These are phyloP conservation scores for Heterodera schachtii DNA, from an alignment of 1,140 invertebrate species.

Conservation along the genomic window DNA sequence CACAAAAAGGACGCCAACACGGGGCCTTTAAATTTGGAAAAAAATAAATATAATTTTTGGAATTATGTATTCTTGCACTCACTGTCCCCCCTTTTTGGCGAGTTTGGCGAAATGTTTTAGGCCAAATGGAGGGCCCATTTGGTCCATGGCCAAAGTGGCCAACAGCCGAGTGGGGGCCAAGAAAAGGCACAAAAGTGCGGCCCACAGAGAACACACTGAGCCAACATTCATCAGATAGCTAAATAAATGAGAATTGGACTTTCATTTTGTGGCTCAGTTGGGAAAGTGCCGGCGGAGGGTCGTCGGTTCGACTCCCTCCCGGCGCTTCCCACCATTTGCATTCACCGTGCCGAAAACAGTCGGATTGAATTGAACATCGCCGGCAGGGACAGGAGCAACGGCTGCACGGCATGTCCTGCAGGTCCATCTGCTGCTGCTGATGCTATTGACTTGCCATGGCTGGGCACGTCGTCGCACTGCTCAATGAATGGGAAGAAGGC, in stretches of 20 bases:
- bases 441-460: not conserved
- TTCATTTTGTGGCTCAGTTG: too few relatives aligned
- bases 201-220: conserved; percentile 35
- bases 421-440: not conserved
- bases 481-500: conserved; percentile 41
- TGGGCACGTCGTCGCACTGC: not conserved
- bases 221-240: conserved; percentile 41
- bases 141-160: conserved; percentile 30
- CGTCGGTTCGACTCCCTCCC: too few relatives aligned
- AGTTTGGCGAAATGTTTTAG: conserved; percentile 4
- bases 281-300: too few relatives aligned
- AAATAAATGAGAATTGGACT: not conserved
- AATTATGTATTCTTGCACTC: not conserved
- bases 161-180: conserved; percentile 37
- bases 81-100: conserved; percentile 22
- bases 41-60: not conserved
- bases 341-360: conserved; percentile 41
- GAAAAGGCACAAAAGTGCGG: conserved; percentile 37
- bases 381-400: conserved; percentile 31
- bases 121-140: conserved; percentile 23
- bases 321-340: too few relatives aligned
- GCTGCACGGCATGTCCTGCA: not conserved
- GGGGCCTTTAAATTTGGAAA: not conserved
- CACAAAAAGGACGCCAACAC: conserved; percentile 7
- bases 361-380: conserved; percentile 41